Evolutionary conservation across 2,888 invertebrate genomes (phyloP).

Genomic region (Mythimna lalbum): DNA sequence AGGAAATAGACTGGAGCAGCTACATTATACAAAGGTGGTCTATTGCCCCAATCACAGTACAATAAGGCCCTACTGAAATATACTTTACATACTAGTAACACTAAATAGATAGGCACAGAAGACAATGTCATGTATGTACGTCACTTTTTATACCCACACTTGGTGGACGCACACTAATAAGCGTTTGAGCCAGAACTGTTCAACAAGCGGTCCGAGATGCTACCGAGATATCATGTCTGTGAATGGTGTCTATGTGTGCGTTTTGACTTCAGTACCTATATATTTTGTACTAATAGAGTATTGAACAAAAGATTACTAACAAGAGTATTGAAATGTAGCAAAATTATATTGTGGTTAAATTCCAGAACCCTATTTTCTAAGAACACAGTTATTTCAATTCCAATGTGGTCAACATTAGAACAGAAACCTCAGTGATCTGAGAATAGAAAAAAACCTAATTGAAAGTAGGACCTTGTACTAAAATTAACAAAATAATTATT

Average conservation of each 20-base stretch:
- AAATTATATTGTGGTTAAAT: not conserved
- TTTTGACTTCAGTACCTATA: too few relatives aligned
- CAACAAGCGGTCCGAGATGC: too few relatives aligned
- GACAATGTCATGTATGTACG: too few relatives aligned
- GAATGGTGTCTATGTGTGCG: too few relatives aligned
- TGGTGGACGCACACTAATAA: too few relatives aligned
- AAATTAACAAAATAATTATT: constrained; percentile 12
- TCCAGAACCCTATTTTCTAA: not conserved
- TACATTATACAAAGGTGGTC: constrained; percentile 15
- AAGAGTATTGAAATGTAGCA: not conserved
- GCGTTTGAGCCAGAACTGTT: too few relatives aligned
- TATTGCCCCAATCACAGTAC: constrained; percentile 7
- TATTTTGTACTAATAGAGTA: not conserved
- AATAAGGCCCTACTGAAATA: constrained; percentile 24
- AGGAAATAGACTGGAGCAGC: not conserved
- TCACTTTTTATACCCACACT: too few relatives aligned
- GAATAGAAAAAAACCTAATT: not conserved
- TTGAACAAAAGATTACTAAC: not conserved
- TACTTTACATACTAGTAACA: too few relatives aligned
- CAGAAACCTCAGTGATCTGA: not conserved
- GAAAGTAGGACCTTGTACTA: constrained; percentile 23
- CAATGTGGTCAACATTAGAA: not conserved
- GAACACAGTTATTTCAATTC: not conserved
- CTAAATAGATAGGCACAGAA: too few relatives aligned
- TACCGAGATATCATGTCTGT: too few relatives aligned